A percentile compares a stretch with the other conserved stretches of the same genome.
These are phyloP conservation scores for Hydroisotoma schaefferi DNA, from an alignment of 2,888 invertebrate species.

Conservation along the genomic window DNA sequence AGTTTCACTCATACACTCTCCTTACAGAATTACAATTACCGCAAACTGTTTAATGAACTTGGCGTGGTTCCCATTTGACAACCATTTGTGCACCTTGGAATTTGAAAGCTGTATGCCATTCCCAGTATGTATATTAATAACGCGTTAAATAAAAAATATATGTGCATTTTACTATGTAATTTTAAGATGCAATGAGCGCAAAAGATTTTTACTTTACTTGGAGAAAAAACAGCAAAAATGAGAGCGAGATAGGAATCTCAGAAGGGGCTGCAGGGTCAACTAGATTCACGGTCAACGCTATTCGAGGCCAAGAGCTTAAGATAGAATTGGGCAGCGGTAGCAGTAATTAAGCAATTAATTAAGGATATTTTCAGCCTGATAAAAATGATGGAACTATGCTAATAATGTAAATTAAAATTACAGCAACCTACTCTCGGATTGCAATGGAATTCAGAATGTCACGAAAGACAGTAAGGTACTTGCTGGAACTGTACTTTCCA, in stretches of 20 bases:
- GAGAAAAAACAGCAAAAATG: no score
- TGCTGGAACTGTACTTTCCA: conserved; percentile 42
- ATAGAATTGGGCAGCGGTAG: background rate
- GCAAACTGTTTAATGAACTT: conserved; percentile 95
- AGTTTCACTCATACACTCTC: conserved; percentile 52
- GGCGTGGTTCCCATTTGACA: conserved; percentile 94
- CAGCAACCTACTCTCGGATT: conserved; percentile 21
- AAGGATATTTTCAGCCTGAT: no score
- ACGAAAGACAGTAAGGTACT: conserved; percentile 32
- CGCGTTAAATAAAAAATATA: no score
- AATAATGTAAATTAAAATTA: no score
- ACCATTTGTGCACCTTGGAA: conserved; percentile 89
- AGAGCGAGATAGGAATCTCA: conserved; percentile 26
- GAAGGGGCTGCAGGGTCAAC: conserved; percentile 7
- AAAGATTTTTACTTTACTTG: no score
- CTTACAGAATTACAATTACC: conserved; percentile 80
- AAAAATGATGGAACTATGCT: no score
- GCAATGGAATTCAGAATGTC: conserved; percentile 31
- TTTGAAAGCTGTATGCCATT: conserved; percentile 95
- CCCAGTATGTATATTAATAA: conserved; percentile 35
- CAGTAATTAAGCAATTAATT: no score
- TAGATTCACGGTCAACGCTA: background rate
- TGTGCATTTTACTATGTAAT: no score
- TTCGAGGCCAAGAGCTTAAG: background rate
- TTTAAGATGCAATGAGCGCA: no score